Evolutionary conservation across 2,797 vertebrate genomes (phyloP), one percentile per base, ranked within the genome.

Genomic region (Corythornis leucogaster): DNA sequence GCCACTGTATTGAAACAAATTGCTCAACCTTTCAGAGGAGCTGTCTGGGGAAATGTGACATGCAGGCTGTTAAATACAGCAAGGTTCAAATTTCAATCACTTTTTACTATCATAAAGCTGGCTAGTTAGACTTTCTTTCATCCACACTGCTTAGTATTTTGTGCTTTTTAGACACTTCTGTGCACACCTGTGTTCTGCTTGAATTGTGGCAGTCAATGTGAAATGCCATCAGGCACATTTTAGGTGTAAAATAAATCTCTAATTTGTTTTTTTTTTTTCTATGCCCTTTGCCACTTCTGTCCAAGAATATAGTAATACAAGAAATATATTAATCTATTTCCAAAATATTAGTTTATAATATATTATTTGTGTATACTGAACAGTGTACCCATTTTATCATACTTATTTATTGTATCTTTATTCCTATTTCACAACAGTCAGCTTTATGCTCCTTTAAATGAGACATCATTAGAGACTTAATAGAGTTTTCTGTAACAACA

Each of bases 1-100:
- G 70, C 82, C 69, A 53, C 42, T 87, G 28, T 92, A 89, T 87
- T 95, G 85, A 92, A 95, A 93, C 77, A 94, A 86, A 96, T 97
- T 89, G 83, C 82, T 91, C 93, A 96, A 75, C 70, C 71, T 85
- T 95, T 93, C 53, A 79, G 35, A 75, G 80, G 53, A 87, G 43
- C 58, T 51, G 40, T 87, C 80, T 89, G 69, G 89, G 79, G 89
- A 94, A 89, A 63, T 63, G 48, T 81, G 70, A 59, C 25, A 9
- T 68, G 69, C 53, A 74, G 55, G 53, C 33, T 85, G 38, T 90
- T 94, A 91, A 92, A 75, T 80, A 64, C 28, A 73, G 61, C 51
- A 33, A 66, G 31, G 63, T 80, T 92, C 55, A 80, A 46, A 50
- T 83, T 85, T 62, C 81, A 75, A 1, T 85, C 62, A 73, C 40